A percentile compares a stretch with the other conserved stretches of the same genome.
phyloP scores from a whole-genome alignment of 2,797 vertebrate genomes.

The Pseudochromis fuscus region DNA sequence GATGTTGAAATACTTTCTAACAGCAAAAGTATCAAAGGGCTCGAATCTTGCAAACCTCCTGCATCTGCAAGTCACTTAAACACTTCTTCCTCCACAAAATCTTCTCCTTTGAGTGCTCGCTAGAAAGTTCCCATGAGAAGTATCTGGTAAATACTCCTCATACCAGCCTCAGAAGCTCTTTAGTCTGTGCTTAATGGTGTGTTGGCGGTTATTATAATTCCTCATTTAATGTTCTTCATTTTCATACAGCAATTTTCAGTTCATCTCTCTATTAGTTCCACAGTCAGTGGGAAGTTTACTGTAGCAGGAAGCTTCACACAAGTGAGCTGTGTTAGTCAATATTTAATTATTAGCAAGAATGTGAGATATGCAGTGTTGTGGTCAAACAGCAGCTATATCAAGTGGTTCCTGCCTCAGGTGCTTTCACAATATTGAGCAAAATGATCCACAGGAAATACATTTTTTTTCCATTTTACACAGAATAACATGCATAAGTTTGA shows the following conservation, averaged over 20 bases:
- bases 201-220: background rate
- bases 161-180: background rate
- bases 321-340: conserved; percentile 4
- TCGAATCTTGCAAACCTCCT: background rate
- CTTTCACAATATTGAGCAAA: background rate
- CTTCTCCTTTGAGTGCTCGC: background rate
- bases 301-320: background rate
- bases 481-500: background rate
- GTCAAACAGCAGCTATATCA: background rate
- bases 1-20: too few species aligned
- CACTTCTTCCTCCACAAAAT: background rate
- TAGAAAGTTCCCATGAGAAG: background rate
- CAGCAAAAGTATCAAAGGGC: too few species aligned
- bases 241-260: background rate
- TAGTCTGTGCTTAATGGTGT: background rate
- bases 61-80: background rate
- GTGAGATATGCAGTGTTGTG: background rate
- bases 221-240: background rate
- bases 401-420: conserved; percentile 8
- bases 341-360: background rate
- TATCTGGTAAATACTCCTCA: conserved; percentile 4
- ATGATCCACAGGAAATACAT: background rate
- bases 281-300: conserved; percentile 3
- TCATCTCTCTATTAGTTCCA: conserved; percentile 1
- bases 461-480: background rate